Evolutionary conservation across 2,888 invertebrate genomes (phyloP), one percentile per base, ranked within the genome.

Genomic region (Lordiphosa andalusiaca): DNA sequence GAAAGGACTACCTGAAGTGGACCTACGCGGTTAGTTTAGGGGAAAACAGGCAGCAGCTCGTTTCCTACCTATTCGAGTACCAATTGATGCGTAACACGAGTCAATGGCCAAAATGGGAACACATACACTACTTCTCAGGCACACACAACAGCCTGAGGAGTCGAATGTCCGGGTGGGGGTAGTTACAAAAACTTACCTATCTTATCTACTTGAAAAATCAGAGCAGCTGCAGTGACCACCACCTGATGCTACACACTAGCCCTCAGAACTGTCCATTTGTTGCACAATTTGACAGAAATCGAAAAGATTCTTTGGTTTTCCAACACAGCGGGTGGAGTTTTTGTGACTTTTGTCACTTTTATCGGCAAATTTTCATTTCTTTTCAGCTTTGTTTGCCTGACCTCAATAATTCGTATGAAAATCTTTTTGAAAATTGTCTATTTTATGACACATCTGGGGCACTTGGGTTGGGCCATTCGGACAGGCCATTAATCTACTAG

Each of bases 11-110:
- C 80, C 80, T 83, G 75, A 75, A 62, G 56, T 58, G 42, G 38
- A 35, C 35, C 9, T 36, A 19, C 35, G 47, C 36, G 47, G 36
- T 16, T 19, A 23, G 56, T 67, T 67, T 62, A 63, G 48, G 63
- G 63, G 58, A 53, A 53, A 59, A 55, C 61, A 58, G 52, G 58
- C 61, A 57, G 62, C 55, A 67, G 35, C 54, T 53, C 12, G 13
- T n/a, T 12, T 44, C 30, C 35, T 21, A 36, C 6, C 12, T 19
- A 42, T 42, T 55, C 53, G 46, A 50, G 51, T 51, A 41, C 37
- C 57, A 49, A 72, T 72, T 78, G 76, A 71, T 57, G 84, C 69
- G 75, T 68, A 84, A 81, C 82, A 82, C 84, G 84, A 81, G 86
- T 77, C 85, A 73, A 63, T 69, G 64, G 23, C 16, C 46, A 48